Evolutionary conservation across 2,888 invertebrate genomes (phyloP), one percentile per base, ranked within the genome.

Genomic region (Copidosoma aretas): DNA sequence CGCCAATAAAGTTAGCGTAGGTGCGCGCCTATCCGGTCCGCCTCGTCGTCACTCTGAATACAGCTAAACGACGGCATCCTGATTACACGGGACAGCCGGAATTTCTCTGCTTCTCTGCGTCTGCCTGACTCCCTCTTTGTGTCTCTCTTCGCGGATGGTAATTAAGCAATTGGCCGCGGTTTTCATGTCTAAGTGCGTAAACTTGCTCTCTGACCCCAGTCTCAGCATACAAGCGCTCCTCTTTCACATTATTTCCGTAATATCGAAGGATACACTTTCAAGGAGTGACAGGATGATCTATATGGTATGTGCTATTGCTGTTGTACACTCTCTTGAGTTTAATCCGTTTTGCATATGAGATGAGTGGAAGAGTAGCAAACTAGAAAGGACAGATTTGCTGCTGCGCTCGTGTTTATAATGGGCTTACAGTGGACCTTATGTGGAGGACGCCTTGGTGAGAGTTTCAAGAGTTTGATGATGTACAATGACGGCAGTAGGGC

Each of bases 11-110:
- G 79, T 79, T 78, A 77, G 77, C 79, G 81, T 82, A 79, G 82
- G 80, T 80, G 80, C 12, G 43, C 8, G 15, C 3, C 4, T 17
- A 12, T 12, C 32, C 32, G 32, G 4, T 32, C 32, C 32, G 32
- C 32, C 8, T 5, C 73, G 64, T 60, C 52, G 68, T 69, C 71
- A 66, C 74, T 74, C 74, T 80, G n/a, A n/a, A n/a, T n/a, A n/a
- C n/a, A n/a, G 73, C 76, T 79, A 81, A 82, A 81, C 78, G 81
- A 77, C 79, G 77, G 79, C 80, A 82, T 82, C 82, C 82, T 82
- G 82, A 82, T 82, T 80, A 81, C 78, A 76, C 74, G 75, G 73
- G 64, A 68, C 73, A 32, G 32, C 8, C 32, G 32, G 32, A 5
- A 3, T n/a, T 15, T 39, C 46, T 15, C 49, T 14, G 46, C 14